Evolutionary conservation across 1,140 invertebrate species (phyloP).

Genomic region (Drosophila biarmipes): DNA sequence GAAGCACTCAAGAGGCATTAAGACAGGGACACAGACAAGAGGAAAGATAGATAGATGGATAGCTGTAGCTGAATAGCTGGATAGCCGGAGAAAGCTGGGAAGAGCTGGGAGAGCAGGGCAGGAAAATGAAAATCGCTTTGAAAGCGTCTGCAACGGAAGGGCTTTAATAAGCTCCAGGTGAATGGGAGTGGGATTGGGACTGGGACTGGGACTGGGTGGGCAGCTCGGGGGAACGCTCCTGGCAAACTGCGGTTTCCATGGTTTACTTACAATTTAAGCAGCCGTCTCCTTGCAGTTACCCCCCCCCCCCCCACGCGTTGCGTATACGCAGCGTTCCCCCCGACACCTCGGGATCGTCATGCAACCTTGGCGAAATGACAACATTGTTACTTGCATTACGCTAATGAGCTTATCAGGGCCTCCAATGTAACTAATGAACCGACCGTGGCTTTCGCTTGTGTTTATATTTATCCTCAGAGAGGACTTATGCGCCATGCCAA

Average conservation of each 20-base stretch:
- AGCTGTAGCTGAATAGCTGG: constrained; percentile 25
- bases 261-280: constrained; percentile 70
- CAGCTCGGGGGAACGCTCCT: constrained; percentile 6
- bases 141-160: constrained; percentile 48
- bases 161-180: constrained; percentile 57
- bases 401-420: constrained; percentile 66
- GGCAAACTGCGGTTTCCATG: constrained; percentile 46
- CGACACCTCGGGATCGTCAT: constrained; percentile 2
- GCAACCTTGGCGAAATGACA: constrained; percentile 46
- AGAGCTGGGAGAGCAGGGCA: background rate
- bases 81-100: constrained; percentile 10
- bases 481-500: constrained; percentile 51
- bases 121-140: constrained; percentile 35
- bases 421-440: constrained; percentile 61
- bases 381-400: constrained; percentile 62
- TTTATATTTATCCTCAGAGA: constrained; percentile 29
- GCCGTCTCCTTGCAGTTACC: constrained; percentile 29
- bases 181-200: constrained; percentile 21
- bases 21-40: constrained; percentile 40
- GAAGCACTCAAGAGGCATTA: constrained; percentile 74
- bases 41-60: constrained; percentile 26
- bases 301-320: constrained; percentile 12
- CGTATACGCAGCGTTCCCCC: constrained; percentile 46
- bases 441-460: constrained; percentile 36
- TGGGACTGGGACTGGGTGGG: constrained; percentile 15